Evolutionary conservation across 2,888 invertebrate species (phyloP).

Genomic region (Archips xylosteana): DNA sequence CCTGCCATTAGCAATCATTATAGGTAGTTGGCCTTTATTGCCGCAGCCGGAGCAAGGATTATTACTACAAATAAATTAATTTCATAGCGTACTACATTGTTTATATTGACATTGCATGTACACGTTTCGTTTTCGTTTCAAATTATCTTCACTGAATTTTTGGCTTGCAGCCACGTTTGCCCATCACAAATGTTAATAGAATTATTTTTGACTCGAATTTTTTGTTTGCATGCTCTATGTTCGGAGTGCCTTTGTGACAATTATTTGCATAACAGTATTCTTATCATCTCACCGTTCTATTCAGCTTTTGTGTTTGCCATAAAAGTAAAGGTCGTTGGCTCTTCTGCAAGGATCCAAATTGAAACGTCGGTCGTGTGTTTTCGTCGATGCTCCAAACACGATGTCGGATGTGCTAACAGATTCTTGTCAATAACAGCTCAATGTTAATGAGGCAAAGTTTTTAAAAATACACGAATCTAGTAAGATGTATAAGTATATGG

Average conservation of each 20-base stretch:
- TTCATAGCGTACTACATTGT: constrained; percentile 41
- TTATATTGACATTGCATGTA: constrained; percentile 37
- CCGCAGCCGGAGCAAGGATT: constrained; percentile 48
- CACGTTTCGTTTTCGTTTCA: constrained; percentile 22
- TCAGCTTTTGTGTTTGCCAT: constrained; percentile 8
- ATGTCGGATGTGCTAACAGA: constrained; percentile 26
- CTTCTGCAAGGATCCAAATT: constrained; percentile 15
- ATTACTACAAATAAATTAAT: constrained; percentile 42
- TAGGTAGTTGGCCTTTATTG: constrained; percentile 46
- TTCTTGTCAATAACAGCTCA: constrained; percentile 32
- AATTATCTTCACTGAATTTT: constrained; percentile 21
- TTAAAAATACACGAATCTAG: not conserved
- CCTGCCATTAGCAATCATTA: constrained; percentile 40
- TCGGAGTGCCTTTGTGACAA: constrained; percentile 16
- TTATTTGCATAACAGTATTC: constrained; percentile 27
- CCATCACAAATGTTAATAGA: constrained; percentile 17
- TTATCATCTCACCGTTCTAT: constrained; percentile 15
- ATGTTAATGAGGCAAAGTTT: constrained; percentile 26
- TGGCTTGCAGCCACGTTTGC: constrained; percentile 33
- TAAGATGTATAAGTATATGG: not conserved
- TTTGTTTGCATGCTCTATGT: constrained; percentile 19
- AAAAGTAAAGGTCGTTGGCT: constrained; percentile 36
- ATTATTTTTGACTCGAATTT: constrained; percentile 18
- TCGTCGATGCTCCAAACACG: constrained; percentile 14
- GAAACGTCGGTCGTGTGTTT: constrained; percentile 25